These are phyloP conservation scores for Gastrophryne carolinensis DNA, from an alignment of 2,797 vertebrate species.

Conservation along the genomic window DNA sequence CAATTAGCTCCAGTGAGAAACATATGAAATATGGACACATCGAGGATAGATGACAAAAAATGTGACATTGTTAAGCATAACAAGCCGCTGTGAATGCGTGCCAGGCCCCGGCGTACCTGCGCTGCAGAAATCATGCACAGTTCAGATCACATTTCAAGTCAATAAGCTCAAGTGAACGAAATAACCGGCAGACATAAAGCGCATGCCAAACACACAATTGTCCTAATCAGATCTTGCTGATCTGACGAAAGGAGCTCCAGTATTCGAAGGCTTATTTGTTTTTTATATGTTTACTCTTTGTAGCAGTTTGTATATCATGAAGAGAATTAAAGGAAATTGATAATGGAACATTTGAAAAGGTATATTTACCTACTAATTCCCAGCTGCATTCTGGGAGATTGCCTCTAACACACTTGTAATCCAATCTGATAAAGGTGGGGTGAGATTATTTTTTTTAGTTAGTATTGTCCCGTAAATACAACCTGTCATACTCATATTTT, in stretches of 20 bases:
- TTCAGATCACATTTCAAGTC: slow-evolving; percentile 33
- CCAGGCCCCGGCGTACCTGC: not conserved
- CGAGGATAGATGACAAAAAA: not conserved
- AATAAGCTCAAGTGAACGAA: slow-evolving; percentile 30
- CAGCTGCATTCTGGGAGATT: not conserved
- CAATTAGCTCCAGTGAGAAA: not conserved
- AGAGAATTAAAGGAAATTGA: slow-evolving; percentile 24
- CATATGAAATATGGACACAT: not conserved
- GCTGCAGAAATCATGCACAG: slow-evolving; percentile 9
- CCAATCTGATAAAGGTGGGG: no score
- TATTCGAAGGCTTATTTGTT: slow-evolving; percentile 21
- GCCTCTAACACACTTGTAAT: no score
- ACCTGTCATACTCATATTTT: no score
- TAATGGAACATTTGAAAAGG: slow-evolving; percentile 23
- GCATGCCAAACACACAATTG: slow-evolving; percentile 9
- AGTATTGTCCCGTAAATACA: no score
- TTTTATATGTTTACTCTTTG: slow-evolving; percentile 23
- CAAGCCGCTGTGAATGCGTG: slow-evolving; percentile 1
- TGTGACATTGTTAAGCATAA: slow-evolving; percentile 11
- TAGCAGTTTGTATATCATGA: slow-evolving; percentile 5
- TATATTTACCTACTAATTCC: slow-evolving; percentile 20
- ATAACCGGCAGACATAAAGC: slow-evolving; percentile 10
- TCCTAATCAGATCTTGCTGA: slow-evolving; percentile 18
- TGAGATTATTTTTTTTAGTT: no score
- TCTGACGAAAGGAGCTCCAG: slow-evolving; percentile 18